Evolutionary conservation across 2,113 vertebrate species (phyloP).

Genomic region (Mus musculus): GRCm39 chr6:75576501-75577000

Average conservation of each 20-base stretch:
- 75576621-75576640: neutral
- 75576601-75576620: neutral
- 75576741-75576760: neutral
- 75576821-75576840: neutral
- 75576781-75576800: neutral
- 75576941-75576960: neutral
- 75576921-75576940: neutral
- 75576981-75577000: neutral
- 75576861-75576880: neutral
- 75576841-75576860: neutral
- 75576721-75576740: neutral
- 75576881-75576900: neutral
- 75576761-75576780: neutral
- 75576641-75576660: neutral
- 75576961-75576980: neutral
- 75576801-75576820: neutral
- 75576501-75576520: too few relatives aligned
- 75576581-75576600: neutral
- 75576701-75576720: neutral
- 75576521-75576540: too few relatives aligned
- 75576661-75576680: neutral
- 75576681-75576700: neutral
- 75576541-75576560: too few relatives aligned
- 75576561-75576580: too few relatives aligned
- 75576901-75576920: neutral